Conservation (phyloP, 2,888 invertebrate species). For the Drosophila formosana region DNA sequence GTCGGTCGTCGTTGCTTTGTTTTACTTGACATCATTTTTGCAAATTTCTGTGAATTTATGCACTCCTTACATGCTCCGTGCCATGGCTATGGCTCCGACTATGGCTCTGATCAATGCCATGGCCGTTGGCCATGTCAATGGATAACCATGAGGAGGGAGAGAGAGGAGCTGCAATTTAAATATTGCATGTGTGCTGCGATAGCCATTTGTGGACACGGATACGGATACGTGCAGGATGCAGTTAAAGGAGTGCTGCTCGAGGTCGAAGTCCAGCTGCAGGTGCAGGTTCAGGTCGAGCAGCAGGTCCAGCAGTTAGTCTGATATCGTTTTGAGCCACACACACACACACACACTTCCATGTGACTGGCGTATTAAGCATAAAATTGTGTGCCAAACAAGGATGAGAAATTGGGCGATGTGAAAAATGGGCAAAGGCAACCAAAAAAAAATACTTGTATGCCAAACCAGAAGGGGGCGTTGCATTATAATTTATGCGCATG, state of each 20-base stretch:
- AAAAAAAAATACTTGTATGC: not conserved
- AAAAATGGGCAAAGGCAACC: slow-evolving; percentile 39
- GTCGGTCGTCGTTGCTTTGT: slow-evolving; percentile 25
- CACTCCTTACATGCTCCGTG: slow-evolving; percentile 34
- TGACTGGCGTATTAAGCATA: slow-evolving; percentile 73
- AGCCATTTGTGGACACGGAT: slow-evolving; percentile 26
- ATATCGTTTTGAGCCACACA: slow-evolving; percentile 13
- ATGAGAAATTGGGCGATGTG: slow-evolving; percentile 67
- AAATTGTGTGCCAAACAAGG: slow-evolving; percentile 77
- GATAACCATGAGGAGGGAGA: slow-evolving; percentile 23
- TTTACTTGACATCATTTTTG: slow-evolving; percentile 41
- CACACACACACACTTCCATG: slow-evolving; percentile 50
- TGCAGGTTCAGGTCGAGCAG: slow-evolving; percentile 7
- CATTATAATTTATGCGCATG: slow-evolving; percentile 80
- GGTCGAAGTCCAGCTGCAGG: slow-evolving; percentile 11
- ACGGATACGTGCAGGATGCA: slow-evolving; percentile 1
- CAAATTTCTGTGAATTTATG: slow-evolving; percentile 46
- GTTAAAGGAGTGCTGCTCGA: slow-evolving; percentile 14
- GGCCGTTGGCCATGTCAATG: slow-evolving; percentile 77
- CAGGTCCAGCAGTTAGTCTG: not conserved
- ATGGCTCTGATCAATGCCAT: slow-evolving; percentile 71
- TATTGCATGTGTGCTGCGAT: slow-evolving; percentile 71
- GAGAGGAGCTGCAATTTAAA: slow-evolving; percentile 68
- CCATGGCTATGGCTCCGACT: not conserved
- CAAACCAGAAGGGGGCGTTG: slow-evolving; percentile 54